Evolutionary conservation across 2,888 invertebrate genomes (phyloP).

Genomic region (Aricia artaxerxes): DNA sequence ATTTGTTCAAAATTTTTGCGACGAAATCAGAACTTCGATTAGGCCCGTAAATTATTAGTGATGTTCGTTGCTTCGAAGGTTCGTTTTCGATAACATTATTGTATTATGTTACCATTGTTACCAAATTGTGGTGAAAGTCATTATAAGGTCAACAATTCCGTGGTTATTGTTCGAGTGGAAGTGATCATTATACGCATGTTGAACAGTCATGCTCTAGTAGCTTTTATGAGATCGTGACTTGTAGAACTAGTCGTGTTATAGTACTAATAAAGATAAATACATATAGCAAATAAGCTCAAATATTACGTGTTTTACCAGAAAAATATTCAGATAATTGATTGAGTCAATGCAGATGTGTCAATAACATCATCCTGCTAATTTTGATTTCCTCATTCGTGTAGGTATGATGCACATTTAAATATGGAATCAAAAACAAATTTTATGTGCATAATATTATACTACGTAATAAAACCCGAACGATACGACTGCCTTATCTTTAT

Average conservation of each 20-base stretch:
- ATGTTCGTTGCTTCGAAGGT: neutral
- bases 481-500: slow-evolving; percentile 12
- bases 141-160: slow-evolving; percentile 66
- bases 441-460: slow-evolving; percentile 11
- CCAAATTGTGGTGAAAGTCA: slow-evolving; percentile 63
- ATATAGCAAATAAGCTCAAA: too few relatives aligned
- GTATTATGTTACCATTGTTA: slow-evolving; percentile 50
- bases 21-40: neutral
- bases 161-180: slow-evolving; percentile 73
- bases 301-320: neutral
- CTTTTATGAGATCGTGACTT: slow-evolving; percentile 59
- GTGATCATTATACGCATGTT: slow-evolving; percentile 75
- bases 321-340: neutral
- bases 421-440: slow-evolving; percentile 2
- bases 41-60: neutral
- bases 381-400: slow-evolving; percentile 11
- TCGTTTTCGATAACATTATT: neutral
- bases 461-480: neutral
- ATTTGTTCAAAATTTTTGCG: neutral
- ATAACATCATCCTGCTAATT: neutral
- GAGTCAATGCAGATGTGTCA: neutral
- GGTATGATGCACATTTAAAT: neutral
- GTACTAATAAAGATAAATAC: neutral
- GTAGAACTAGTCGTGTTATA: neutral
- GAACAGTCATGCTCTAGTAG: slow-evolving; percentile 65